Percentiles rank a stretch among this genome's conserved stretches.
Evolutionary conservation across 2,797 vertebrate species (phyloP).

Genomic region (Esox masquinongy): DNA sequence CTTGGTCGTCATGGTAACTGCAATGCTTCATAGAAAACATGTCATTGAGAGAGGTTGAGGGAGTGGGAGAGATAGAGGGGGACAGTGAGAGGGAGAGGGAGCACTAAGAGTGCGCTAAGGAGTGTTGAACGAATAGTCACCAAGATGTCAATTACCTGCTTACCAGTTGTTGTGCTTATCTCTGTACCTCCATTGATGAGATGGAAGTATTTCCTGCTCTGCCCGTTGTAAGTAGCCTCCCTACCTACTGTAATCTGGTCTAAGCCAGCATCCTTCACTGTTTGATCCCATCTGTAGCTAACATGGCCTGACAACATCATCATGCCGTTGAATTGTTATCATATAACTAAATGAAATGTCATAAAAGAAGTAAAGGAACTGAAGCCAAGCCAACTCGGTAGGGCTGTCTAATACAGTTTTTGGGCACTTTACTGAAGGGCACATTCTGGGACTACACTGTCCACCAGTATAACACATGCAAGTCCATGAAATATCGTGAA

Average conservation of each 20-base stretch:
- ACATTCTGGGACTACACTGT: not conserved
- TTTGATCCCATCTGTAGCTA: not conserved
- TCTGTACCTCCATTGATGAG: not conserved
- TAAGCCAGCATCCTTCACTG: not conserved
- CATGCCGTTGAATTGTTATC: not conserved
- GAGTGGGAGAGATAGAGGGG: not conserved
- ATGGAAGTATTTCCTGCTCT: not conserved
- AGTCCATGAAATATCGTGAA: not conserved
- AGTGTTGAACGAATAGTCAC: not conserved
- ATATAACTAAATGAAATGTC: not conserved
- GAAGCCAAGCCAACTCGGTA: not conserved
- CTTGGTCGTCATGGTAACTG: conserved; percentile 75
- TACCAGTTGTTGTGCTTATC: not conserved
- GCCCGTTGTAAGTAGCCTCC: not conserved
- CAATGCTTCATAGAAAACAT: conserved; percentile 41
- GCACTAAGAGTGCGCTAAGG: not conserved
- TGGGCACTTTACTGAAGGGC: not conserved
- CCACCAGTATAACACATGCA: not conserved
- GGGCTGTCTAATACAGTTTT: not conserved
- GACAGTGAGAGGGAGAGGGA: not conserved
- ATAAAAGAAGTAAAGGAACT: too few species aligned
- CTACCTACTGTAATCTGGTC: not conserved
- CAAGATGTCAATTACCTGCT: not conserved
- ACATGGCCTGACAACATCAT: not conserved
- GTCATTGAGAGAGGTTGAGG: not conserved